phyloP scores from a whole-genome alignment of 2,797 vertebrate genomes.

The Miichthys miiuy region DNA sequence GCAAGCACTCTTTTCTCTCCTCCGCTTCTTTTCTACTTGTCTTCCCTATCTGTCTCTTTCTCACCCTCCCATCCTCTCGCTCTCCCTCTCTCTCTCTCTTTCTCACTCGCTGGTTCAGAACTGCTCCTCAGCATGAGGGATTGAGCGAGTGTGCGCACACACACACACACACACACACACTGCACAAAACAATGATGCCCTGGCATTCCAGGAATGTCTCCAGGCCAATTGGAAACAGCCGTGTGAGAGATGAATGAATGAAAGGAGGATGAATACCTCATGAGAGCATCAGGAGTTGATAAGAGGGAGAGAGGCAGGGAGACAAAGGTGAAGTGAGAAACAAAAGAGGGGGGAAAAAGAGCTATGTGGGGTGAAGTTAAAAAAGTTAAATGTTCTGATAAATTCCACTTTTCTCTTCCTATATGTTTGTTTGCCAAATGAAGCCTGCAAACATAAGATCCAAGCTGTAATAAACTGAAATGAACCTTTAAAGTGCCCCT shows the following conservation, averaged over 20 bases:
- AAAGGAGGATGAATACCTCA: constrained; percentile 73
- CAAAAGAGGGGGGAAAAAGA: background rate
- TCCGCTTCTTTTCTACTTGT: background rate
- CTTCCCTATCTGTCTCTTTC: background rate
- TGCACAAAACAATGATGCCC: constrained; percentile 59
- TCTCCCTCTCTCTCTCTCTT: background rate
- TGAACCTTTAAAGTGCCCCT: constrained; percentile 12
- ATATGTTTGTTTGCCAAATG: background rate
- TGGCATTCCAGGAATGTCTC: constrained; percentile 75
- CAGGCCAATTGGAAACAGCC: constrained; percentile 78
- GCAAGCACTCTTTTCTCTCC: background rate
- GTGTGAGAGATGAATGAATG: constrained; percentile 72
- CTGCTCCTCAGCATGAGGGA: constrained; percentile 29
- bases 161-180: constrained; percentile 22
- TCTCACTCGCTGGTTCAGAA: constrained; percentile 22
- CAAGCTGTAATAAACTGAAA: background rate
- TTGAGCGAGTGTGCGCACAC: constrained; percentile 3
- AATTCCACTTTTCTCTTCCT: background rate
- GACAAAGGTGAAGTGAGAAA: background rate
- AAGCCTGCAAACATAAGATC: background rate
- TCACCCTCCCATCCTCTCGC: background rate
- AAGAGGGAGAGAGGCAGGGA: constrained; percentile 36
- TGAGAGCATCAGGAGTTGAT: constrained; percentile 68
- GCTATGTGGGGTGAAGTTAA: background rate
- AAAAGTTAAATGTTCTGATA: background rate